Conservation (phyloP, 2,888 invertebrate species). For the Macrophya alboannulata region DNA sequence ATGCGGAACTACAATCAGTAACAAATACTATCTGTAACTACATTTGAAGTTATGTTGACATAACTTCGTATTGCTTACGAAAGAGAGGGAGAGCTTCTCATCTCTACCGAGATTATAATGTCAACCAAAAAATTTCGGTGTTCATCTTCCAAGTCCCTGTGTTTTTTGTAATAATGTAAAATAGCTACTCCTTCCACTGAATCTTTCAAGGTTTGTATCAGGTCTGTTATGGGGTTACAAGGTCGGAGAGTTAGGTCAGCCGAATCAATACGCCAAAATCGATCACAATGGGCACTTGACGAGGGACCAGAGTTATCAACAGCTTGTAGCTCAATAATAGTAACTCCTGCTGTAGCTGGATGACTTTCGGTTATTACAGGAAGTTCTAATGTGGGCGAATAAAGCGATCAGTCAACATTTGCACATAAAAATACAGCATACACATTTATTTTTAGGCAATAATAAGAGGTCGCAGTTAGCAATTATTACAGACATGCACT, state of each 20-base stretch:
- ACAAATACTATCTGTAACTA: neutral
- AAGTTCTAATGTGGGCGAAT: neutral
- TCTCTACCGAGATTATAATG: constrained; percentile 53
- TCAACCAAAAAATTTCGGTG: constrained; percentile 55
- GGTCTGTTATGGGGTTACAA: constrained; percentile 51
- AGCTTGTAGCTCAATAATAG: constrained; percentile 9
- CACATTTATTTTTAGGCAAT: too few species aligned
- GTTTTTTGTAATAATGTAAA: constrained; percentile 47
- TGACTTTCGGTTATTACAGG: neutral
- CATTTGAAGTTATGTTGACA: neutral
- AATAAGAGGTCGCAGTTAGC: too few species aligned
- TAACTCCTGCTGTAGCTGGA: neutral
- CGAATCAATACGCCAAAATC: constrained; percentile 40
- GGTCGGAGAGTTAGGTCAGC: constrained; percentile 48
- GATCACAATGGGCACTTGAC: constrained; percentile 7
- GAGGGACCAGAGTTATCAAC: neutral
- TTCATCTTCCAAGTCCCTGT: constrained; percentile 52
- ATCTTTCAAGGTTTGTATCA: constrained; percentile 53
- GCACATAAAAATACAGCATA: too few species aligned
- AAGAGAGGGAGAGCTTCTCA: constrained; percentile 45
- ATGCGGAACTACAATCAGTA: too few species aligned
- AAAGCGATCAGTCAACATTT: too few species aligned
- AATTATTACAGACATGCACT: too few species aligned
- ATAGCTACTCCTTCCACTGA: constrained; percentile 56
- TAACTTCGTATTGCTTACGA: constrained; percentile 45